Base-by-base conservation (phyloP, 2,113 vertebrate species). In the Arvicanthis niloticus region DNA sequence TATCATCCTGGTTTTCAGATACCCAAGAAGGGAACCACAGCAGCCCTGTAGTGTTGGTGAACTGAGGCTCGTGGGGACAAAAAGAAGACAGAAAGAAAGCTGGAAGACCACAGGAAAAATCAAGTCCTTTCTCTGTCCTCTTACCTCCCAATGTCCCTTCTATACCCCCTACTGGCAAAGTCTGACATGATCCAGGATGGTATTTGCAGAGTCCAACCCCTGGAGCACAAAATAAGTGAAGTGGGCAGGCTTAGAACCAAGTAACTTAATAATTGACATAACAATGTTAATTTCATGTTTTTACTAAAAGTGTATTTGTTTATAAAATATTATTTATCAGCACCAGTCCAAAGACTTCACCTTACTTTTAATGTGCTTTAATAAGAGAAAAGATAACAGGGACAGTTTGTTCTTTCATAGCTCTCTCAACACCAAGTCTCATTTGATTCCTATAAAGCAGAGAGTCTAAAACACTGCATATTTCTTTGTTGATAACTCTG, bases 401-500 rank as follows among this genome's bases (percentile, higher is more conserved):
- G 58, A 13, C 37, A 76, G 37, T 90, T 88, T 37, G 1, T 6
- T 4, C 15, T 65, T 62, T 89, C 80, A 80, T 85, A 91, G 76
- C 2, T 53, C 29, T 72, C 37, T 60, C 34, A 88, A 73, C 22
- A 73, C 53, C 67, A 5, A 92, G 19, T 67, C 45, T 65, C 40
- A 34, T 92, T 73, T 73, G 4, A 86, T 87, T 80, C 34, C 62
- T 48, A 80, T n/a, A 78, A 68, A 89, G 51, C 26, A 68, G n/a
- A 72, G 77, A 37, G 80, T n/a, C 34, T n/a, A 12, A 58, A 89
- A 56, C 34, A 5, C 48, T 56, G 42, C 34, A 94, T 65, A 93
- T 56, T 95, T 95, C 68, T 78, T 73, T 86, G 34, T 68, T 60
- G 19, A 80, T 75, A 92, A 94, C 92, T 78, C 67, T 48, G 58